These are phyloP conservation scores for Tetramorium simillimum DNA, from an alignment of 1,140 invertebrate genomes.

Conservation along the genomic window DNA sequence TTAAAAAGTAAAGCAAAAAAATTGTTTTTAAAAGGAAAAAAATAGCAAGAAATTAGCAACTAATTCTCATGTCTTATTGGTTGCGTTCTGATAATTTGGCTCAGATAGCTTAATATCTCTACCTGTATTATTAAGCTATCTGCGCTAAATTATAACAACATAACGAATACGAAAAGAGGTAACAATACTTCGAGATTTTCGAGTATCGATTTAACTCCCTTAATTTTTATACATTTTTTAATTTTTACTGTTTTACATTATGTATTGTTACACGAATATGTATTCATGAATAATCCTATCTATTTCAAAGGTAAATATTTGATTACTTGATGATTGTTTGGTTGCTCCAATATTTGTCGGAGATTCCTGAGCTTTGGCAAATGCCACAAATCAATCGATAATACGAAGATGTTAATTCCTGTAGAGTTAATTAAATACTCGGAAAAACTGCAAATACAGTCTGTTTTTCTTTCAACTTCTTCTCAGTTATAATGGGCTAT, in stretches of 20 bases:
- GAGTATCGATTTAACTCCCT: too few species aligned
- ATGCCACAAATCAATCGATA: background rate
- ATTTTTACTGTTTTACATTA: background rate
- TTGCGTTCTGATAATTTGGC: too few species aligned
- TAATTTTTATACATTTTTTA: background rate
- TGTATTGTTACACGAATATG: background rate
- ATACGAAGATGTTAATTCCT: background rate
- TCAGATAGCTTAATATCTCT: too few species aligned
- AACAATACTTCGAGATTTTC: too few species aligned
- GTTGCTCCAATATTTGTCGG: background rate
- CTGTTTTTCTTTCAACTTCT: background rate
- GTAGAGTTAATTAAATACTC: background rate
- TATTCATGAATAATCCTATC: background rate
- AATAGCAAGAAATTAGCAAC: too few species aligned
- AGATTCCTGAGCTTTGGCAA: background rate
- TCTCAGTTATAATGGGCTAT: background rate
- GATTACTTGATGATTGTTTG: background rate
- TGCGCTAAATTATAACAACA: too few species aligned
- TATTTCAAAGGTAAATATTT: slow-evolving; percentile 30
- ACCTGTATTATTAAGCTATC: too few species aligned
- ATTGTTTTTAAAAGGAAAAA: too few species aligned
- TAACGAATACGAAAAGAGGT: too few species aligned
- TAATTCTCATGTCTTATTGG: too few species aligned
- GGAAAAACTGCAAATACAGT: background rate
- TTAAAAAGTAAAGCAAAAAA: too few species aligned